Conservation (phyloP, 2,113 vertebrate species). For the Cololabis saira region DNA sequence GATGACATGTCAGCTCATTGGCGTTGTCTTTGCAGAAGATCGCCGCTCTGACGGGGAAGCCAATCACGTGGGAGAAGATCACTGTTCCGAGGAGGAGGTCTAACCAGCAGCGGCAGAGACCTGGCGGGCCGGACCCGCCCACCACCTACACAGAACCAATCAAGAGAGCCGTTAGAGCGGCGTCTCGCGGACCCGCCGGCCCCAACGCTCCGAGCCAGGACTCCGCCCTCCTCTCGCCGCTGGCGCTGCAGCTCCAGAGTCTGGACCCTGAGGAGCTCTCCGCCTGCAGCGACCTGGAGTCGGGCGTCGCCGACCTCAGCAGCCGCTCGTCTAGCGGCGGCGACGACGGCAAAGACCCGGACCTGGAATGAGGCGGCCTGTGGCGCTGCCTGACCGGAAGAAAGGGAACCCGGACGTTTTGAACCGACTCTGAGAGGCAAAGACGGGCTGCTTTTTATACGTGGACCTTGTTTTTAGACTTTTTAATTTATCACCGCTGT, state of each 20-base stretch:
- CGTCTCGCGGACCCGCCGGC: conserved; percentile 54
- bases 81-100: conserved; percentile 48
- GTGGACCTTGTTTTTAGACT: too few species aligned
- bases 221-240: conserved; percentile 79
- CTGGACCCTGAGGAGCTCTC: conserved; percentile 88
- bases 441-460: too few species aligned
- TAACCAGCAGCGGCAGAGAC: conserved; percentile 31
- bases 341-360: conserved; percentile 86
- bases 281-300: conserved; percentile 90
- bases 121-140: conserved; percentile 56
- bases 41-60: conserved; percentile 58
- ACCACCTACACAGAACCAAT: conserved; percentile 34
- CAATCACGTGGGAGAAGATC: conserved; percentile 57
- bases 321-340: conserved; percentile 88
- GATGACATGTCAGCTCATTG: not conserved
- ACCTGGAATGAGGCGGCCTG: conserved; percentile 85
- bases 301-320: conserved; percentile 92
- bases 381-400: conserved; percentile 30
- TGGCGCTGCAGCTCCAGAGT: conserved; percentile 82
- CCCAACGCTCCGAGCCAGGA: conserved; percentile 79
- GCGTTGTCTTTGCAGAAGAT: conserved; percentile 64
- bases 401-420: not conserved
- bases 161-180: conserved; percentile 80
- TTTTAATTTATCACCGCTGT: too few species aligned
- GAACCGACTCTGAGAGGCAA: too few species aligned